phyloP scores from a whole-genome alignment of 2,888 invertebrate species.

The Rhabditoides inermis region DNA sequence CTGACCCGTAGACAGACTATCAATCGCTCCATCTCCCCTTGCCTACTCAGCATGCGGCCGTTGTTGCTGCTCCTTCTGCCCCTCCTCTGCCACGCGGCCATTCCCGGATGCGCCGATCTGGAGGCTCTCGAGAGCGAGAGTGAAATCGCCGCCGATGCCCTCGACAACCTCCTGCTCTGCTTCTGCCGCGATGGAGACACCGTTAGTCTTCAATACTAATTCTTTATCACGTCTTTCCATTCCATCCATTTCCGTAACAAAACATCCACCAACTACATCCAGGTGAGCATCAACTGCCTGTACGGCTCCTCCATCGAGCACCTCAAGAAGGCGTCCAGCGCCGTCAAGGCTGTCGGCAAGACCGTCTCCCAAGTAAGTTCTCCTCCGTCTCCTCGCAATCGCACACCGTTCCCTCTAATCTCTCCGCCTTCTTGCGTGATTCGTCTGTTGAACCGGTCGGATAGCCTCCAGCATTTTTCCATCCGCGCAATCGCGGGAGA shows the following conservation, averaged over 20 bases:
- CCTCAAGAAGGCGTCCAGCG: constrained; percentile 25
- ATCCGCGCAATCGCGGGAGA: no score
- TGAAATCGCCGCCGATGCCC: constrained; percentile 18
- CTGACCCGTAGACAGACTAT: not conserved
- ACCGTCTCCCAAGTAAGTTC: constrained; percentile 24
- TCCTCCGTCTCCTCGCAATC: not conserved
- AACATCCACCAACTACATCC: not conserved
- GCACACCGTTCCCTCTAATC: not conserved
- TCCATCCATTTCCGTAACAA: not conserved
- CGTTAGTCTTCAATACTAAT: no score
- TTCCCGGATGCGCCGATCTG: constrained; percentile 44
- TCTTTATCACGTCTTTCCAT: not conserved
- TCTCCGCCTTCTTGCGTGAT: no score
- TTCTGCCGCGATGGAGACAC: constrained; percentile 35
- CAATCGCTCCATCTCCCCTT: not conserved
- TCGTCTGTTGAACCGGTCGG: no score
- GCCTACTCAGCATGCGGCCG: not conserved
- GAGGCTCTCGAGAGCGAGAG: constrained; percentile 29
- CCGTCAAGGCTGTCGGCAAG: constrained; percentile 33
- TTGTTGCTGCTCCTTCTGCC: not conserved
- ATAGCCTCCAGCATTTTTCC: no score
- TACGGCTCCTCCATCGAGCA: constrained; percentile 42
- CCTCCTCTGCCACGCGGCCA: constrained; percentile 6
- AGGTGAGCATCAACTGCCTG: constrained; percentile 34
- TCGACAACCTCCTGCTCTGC: constrained; percentile 30